These are phyloP conservation scores for Eulithis prunata DNA, from an alignment of 2,888 invertebrate genomes.

Conservation along the genomic window DNA sequence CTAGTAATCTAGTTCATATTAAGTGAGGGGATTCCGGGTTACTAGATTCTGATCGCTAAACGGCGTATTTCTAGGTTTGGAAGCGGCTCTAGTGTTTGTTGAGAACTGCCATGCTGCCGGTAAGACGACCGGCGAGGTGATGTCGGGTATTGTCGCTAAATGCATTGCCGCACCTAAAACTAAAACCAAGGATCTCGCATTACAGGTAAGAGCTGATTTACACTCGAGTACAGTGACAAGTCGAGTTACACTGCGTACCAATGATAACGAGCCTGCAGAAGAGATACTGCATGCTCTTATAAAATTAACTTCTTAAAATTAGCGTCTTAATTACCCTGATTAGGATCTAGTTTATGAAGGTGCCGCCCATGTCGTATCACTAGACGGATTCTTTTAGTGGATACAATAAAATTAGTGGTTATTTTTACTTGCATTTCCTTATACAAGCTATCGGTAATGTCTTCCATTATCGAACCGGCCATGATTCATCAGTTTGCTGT, in stretches of 20 bases:
- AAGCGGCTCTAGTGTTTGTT: conserved; percentile 94
- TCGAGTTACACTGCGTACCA: no score
- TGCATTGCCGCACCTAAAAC: conserved; percentile 96
- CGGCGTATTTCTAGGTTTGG: conserved; percentile 80
- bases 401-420: neutral
- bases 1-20: no score
- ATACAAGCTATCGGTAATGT: neutral
- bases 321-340: no score
- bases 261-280: no score
- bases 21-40: no score
- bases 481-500: neutral
- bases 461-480: neutral
- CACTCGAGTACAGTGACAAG: no score
- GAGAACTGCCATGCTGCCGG: conserved; percentile 95
- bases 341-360: no score
- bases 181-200: conserved; percentile 95
- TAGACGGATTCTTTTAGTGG: neutral
- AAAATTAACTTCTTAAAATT: no score
- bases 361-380: no score
- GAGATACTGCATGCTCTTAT: no score
- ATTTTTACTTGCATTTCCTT: neutral
- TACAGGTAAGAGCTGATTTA: conserved; percentile 82
- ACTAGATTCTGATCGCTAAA: no score
- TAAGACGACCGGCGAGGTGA: conserved; percentile 95
- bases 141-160: conserved; percentile 94